Conservation (phyloP, 2,888 invertebrate species). For the Platypus cylindrus region DNA sequence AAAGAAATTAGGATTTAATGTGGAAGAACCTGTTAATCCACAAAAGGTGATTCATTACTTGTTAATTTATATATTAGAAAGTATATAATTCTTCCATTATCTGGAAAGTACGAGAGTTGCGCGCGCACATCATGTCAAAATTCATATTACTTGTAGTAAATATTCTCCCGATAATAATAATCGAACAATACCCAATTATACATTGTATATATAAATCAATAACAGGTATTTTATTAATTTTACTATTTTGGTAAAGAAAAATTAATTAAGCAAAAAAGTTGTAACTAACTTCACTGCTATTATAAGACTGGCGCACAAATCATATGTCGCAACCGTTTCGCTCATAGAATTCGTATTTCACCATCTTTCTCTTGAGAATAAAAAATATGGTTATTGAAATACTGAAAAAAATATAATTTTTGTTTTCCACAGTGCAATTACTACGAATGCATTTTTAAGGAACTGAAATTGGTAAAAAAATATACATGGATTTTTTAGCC, state of each 20-base stretch:
- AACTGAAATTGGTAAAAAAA: slow-evolving; percentile 23
- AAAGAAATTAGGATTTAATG: slow-evolving; percentile 22
- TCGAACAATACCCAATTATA: too few relatives aligned
- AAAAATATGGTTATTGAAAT: not conserved
- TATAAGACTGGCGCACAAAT: too few relatives aligned
- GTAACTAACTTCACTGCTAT: too few relatives aligned
- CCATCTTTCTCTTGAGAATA: not conserved
- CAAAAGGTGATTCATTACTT: slow-evolving; percentile 23
- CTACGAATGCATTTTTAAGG: slow-evolving; percentile 20
- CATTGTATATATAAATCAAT: too few relatives aligned
- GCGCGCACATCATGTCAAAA: not conserved
- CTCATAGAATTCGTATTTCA: not conserved
- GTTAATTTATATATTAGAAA: not conserved
- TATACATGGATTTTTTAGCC: slow-evolving; percentile 22
- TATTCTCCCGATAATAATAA: too few relatives aligned
- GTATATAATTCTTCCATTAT: too few relatives aligned
- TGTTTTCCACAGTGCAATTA: slow-evolving; percentile 23
- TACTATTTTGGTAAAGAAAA: too few relatives aligned
- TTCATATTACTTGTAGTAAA: too few relatives aligned
- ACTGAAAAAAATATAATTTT: slow-evolving; percentile 5
- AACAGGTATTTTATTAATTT: too few relatives aligned
- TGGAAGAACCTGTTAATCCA: slow-evolving; percentile 20
- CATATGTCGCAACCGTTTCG: too few relatives aligned
- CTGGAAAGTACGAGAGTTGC: not conserved
- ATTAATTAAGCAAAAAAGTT: not conserved